Conservation (phyloP, 2,888 invertebrate genomes). For the Gryllus longicercus region DNA sequence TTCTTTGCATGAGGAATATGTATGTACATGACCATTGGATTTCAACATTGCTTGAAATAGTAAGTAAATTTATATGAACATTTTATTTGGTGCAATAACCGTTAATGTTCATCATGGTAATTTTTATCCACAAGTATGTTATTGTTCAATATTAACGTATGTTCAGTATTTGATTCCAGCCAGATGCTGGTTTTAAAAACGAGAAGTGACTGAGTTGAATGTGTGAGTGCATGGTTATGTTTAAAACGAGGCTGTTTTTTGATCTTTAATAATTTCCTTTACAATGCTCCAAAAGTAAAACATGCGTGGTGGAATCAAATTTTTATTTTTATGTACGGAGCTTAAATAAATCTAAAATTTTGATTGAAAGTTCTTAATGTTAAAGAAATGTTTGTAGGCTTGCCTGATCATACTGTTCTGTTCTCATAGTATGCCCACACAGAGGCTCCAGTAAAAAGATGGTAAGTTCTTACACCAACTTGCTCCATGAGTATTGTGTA, state of each 20-base stretch:
- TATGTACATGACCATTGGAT: constrained; percentile 32
- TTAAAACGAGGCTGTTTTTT: no score
- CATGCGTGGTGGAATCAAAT: no score
- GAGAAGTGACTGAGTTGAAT: not conserved
- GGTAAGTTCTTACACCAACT: not conserved
- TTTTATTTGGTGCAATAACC: not conserved
- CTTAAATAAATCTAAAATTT: not conserved
- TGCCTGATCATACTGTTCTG: not conserved
- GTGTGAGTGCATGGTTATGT: not conserved
- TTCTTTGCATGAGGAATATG: constrained; percentile 29
- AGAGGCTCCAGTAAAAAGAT: not conserved
- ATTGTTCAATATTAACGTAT: not conserved
- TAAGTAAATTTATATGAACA: constrained; percentile 19
- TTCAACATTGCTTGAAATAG: constrained; percentile 22
- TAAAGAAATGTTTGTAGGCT: not conserved
- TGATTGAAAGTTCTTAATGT: not conserved
- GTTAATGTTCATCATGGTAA: not conserved
- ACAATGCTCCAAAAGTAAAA: no score
- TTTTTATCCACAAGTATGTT: not conserved
- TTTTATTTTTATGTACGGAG: no score
- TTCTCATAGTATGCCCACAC: constrained; percentile 11
- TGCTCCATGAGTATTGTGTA: not conserved
- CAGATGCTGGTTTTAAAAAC: not conserved
- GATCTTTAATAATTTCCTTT: no score
- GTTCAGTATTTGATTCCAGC: not conserved